A percentile compares a stretch with the other conserved stretches of the same genome.
These are phyloP conservation scores for Sylvietta virens DNA, from an alignment of 2,113 vertebrate genomes.

Conservation along the genomic window DNA sequence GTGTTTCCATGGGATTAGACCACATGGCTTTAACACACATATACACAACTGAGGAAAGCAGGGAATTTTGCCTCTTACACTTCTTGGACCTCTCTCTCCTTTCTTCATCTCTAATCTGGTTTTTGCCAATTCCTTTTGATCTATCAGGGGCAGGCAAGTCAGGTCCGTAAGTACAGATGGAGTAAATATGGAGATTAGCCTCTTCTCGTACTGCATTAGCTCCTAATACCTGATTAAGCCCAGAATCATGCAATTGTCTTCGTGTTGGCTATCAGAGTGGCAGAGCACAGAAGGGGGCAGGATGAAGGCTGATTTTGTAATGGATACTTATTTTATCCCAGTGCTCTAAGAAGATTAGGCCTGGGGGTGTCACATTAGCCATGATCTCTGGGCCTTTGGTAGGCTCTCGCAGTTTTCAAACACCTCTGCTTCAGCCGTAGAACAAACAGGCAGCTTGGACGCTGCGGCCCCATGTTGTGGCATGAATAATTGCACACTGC, in stretches of 20 bases:
- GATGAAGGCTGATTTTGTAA: slow-evolving; percentile 96
- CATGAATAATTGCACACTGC: slow-evolving; percentile 82
- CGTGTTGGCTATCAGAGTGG: slow-evolving; percentile 85
- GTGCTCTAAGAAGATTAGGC: slow-evolving; percentile 99
- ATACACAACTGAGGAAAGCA: slow-evolving; percentile 67
- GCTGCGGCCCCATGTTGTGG: slow-evolving; percentile 77
- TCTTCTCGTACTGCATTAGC: slow-evolving; percentile 87
- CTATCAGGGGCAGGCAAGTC: slow-evolving; percentile 80
- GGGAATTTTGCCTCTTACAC: slow-evolving; percentile 76
- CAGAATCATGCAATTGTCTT: slow-evolving; percentile 91
- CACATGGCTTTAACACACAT: slow-evolving; percentile 64
- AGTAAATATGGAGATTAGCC: slow-evolving; percentile 97
- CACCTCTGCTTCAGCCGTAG: slow-evolving; percentile 76
- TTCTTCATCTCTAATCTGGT: slow-evolving; percentile 88
- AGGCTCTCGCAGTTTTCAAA: slow-evolving; percentile 86
- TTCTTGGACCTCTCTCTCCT: slow-evolving; percentile 64
- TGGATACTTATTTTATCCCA: slow-evolving; percentile 98
- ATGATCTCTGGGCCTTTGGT: slow-evolving; percentile 89
- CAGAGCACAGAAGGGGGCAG: slow-evolving; percentile 82
- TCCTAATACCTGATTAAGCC: slow-evolving; percentile 98
- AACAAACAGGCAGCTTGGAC: slow-evolving; percentile 82
- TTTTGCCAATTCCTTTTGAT: slow-evolving; percentile 94
- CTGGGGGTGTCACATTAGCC: slow-evolving; percentile 96
- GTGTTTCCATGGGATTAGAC: slow-evolving; percentile 69
- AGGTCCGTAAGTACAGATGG: slow-evolving; percentile 90